A percentile compares a stretch with the other conserved stretches of the same genome.
phyloP scores from a whole-genome alignment of 1,140 invertebrate species.

The Drosophila orena region DNA sequence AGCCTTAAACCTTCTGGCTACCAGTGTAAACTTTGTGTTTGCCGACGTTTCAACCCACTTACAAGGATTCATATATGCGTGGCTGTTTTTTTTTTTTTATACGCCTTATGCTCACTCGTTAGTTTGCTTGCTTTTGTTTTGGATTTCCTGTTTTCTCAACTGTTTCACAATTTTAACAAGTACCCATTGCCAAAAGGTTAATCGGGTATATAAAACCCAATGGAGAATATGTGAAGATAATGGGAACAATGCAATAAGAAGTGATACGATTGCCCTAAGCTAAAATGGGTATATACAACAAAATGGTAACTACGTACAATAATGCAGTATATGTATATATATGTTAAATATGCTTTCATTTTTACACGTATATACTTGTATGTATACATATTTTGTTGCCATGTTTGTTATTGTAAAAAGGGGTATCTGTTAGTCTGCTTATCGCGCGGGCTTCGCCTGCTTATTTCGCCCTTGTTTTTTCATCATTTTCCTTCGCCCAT shows the following conservation, averaged over 20 bases:
- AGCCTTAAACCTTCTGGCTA: constrained; percentile 15
- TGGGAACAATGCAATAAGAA: too few species aligned
- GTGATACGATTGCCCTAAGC: too few species aligned
- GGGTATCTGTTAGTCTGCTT: neutral
- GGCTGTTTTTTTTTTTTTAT: constrained; percentile 16
- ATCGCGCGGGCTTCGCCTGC: neutral
- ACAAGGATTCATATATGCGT: constrained; percentile 16
- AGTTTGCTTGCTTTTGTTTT: constrained; percentile 56
- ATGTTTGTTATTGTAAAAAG: neutral
- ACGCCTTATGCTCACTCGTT: constrained; percentile 18
- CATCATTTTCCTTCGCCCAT: constrained; percentile 2
- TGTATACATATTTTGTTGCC: too few species aligned
- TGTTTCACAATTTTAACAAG: constrained; percentile 1
- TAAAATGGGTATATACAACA: too few species aligned
- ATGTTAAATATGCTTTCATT: too few species aligned
- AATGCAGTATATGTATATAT: too few species aligned
- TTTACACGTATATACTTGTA: too few species aligned
- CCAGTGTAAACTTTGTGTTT: constrained; percentile 35
- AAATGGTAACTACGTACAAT: too few species aligned
- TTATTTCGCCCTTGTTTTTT: constrained; percentile 6
- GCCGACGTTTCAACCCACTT: constrained; percentile 19
- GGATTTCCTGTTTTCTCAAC: constrained; percentile 8
- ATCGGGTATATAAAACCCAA: neutral
- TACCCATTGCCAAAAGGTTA: neutral
- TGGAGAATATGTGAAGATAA: neutral